phyloP scores from a whole-genome alignment of 2,888 invertebrate species.

The Anthophora plumipes region DNA sequence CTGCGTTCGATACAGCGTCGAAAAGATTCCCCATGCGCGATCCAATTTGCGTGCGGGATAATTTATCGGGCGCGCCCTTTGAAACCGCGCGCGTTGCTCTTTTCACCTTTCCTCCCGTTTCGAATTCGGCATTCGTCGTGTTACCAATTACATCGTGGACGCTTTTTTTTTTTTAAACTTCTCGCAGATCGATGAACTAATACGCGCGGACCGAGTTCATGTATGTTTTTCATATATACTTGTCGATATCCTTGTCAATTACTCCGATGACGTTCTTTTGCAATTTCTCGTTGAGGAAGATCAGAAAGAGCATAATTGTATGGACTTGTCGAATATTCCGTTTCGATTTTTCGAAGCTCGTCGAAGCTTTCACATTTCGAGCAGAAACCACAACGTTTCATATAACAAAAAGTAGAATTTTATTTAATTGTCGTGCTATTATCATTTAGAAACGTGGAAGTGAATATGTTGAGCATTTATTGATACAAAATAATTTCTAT shows the following conservation, averaged over 20 bases:
- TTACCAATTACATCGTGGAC: conserved; percentile 9
- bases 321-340: too few species aligned
- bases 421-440: too few species aligned
- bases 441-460: too few species aligned
- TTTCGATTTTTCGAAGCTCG: too few species aligned
- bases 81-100: conserved; percentile 35
- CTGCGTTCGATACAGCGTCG: conserved; percentile 73
- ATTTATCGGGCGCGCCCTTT: conserved; percentile 65
- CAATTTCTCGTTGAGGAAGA: too few species aligned
- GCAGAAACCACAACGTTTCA: too few species aligned
- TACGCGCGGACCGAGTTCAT: too few species aligned
- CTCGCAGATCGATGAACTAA: background rate
- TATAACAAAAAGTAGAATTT: background rate
- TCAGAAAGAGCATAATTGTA: background rate
- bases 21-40: conserved; percentile 72
- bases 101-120: conserved; percentile 4
- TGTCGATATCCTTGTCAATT: background rate
- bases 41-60: conserved; percentile 74
- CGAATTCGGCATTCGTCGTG: conserved; percentile 7
- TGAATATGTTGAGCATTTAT: too few species aligned
- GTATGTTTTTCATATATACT: background rate
- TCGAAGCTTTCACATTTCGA: too few species aligned
- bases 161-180: background rate
- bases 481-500: too few species aligned
- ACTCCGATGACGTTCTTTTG: background rate